These are phyloP conservation scores for Sporophila hypoxantha DNA, from an alignment of 2,113 vertebrate genomes.

Conservation along the genomic window DNA sequence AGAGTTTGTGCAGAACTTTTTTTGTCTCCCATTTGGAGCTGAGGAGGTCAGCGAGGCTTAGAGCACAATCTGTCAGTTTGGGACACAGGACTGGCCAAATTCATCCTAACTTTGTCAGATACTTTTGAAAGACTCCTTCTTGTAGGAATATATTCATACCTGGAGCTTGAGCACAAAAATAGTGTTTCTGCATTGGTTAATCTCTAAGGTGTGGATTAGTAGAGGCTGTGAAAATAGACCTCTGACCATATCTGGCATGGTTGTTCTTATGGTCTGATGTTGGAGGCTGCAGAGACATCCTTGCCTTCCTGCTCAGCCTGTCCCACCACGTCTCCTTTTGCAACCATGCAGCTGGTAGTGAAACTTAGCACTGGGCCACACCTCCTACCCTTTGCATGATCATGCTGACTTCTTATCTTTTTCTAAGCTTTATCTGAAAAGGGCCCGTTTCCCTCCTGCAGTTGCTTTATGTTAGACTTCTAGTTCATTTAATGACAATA, in stretches of 20 bases:
- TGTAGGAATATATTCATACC: background rate
- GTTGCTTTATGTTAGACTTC: background rate
- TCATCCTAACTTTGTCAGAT: background rate
- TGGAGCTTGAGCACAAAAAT: background rate
- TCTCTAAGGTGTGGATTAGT: background rate
- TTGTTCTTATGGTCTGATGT: background rate
- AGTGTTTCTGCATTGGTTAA: background rate
- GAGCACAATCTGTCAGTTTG: background rate
- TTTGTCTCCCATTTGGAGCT: background rate
- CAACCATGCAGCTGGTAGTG: background rate
- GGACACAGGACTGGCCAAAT: background rate
- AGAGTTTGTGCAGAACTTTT: background rate
- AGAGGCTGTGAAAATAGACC: background rate
- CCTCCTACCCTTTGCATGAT: fast-evolving
- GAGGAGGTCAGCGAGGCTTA: background rate
- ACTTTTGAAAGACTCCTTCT: background rate
- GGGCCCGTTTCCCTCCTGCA: background rate
- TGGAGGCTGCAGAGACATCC: background rate
- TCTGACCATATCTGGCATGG: background rate
- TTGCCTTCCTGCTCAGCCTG: background rate
- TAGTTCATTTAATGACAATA: background rate
- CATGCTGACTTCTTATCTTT: background rate
- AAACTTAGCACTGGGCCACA: background rate
- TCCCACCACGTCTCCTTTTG: background rate
- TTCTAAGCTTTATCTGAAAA: background rate